Evolutionary conservation across 2,113 vertebrate species (phyloP).

Genomic region (Bufo gargarizans): DNA sequence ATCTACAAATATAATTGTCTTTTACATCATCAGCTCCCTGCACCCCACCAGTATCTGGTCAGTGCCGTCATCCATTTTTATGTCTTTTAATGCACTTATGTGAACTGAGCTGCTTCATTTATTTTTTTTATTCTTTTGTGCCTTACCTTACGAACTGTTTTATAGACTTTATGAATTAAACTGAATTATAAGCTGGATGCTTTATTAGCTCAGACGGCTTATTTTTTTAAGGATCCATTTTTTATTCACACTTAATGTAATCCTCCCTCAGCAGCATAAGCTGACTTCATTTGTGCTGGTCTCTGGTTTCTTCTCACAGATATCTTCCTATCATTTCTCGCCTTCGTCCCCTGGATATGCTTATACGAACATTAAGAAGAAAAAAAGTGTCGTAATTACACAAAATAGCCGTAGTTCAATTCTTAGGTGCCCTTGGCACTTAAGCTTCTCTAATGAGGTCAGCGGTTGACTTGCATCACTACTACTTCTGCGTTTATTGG

Average conservation of each 20-base stretch:
- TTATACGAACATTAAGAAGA: neutral
- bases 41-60: neutral
- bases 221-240: constrained; percentile 14
- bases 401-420: neutral
- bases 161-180: constrained; percentile 33
- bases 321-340: neutral
- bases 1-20: too few species aligned
- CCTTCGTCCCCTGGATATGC: neutral
- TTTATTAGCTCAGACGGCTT: constrained; percentile 29
- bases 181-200: constrained; percentile 15
- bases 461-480: neutral
- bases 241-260: neutral
- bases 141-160: neutral
- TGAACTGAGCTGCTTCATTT: constrained; percentile 18
- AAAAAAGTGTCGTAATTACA: neutral
- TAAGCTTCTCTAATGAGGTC: constrained; percentile 6
- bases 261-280: neutral
- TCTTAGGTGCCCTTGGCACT: neutral
- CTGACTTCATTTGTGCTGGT: neutral
- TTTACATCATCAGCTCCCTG: neutral
- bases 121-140: constrained; percentile 29
- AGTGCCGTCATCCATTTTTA: neutral
- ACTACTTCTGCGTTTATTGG: neutral
- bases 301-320: neutral
- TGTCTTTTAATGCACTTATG: constrained; percentile 10